Evolutionary conservation across 2,888 invertebrate species (phyloP).

Genomic region (Dione vanillae): DNA sequence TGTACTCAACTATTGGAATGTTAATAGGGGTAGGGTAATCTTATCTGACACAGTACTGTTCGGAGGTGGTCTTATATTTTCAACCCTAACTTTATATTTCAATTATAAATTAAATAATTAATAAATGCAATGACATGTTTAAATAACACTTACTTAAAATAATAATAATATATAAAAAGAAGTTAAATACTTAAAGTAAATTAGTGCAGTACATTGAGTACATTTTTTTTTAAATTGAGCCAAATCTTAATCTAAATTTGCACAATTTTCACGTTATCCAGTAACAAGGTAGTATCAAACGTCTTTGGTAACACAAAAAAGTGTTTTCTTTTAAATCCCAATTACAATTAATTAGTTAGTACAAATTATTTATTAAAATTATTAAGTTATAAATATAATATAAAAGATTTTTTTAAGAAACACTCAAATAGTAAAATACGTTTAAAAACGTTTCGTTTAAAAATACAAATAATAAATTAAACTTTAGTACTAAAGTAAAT

Average conservation of each 20-base stretch:
- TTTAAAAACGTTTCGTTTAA: too few relatives aligned
- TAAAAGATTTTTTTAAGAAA: background rate
- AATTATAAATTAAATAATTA: conserved; percentile 4
- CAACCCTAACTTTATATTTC: background rate
- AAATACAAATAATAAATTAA: conserved; percentile 12
- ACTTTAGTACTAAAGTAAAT: background rate
- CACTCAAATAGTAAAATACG: too few relatives aligned
- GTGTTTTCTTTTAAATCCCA: background rate
- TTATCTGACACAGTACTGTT: conserved; percentile 16
- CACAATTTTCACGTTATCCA: background rate
- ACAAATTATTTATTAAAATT: too few relatives aligned
- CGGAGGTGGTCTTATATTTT: background rate
- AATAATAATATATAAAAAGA: background rate
- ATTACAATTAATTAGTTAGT: too few relatives aligned
- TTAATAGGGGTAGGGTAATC: background rate
- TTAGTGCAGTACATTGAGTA: background rate
- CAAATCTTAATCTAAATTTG: conserved; percentile 11
- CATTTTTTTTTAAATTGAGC: conserved; percentile 23
- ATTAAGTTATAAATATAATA: background rate
- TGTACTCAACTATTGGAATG: conserved; percentile 11
- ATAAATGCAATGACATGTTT: conserved; percentile 27
- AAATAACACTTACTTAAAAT: background rate
- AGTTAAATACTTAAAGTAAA: conserved; percentile 3
- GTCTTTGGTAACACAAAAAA: conserved; percentile 34
- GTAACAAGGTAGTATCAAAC: background rate